These are phyloP conservation scores for Pseudoips prasinana DNA, from an alignment of 2,888 invertebrate genomes.

Conservation along the genomic window DNA sequence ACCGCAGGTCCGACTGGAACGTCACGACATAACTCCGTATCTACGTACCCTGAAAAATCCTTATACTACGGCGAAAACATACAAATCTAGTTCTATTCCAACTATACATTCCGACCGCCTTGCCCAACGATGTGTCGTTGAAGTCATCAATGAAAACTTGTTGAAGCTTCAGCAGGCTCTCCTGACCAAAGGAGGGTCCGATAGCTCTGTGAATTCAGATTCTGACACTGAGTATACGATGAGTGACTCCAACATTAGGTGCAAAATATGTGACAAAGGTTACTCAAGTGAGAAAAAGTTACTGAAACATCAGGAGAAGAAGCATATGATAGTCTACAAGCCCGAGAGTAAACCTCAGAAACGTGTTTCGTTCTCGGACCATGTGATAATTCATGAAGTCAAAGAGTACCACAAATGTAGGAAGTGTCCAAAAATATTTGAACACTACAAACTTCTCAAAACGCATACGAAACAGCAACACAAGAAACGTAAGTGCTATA, in stretches of 20 bases:
- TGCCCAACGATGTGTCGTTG: slow-evolving; percentile 44
- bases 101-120: slow-evolving; percentile 18
- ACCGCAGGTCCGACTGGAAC: slow-evolving; percentile 47
- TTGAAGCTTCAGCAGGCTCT: slow-evolving; percentile 33
- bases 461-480: slow-evolving; percentile 55
- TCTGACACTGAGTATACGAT: slow-evolving; percentile 41
- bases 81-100: slow-evolving; percentile 2
- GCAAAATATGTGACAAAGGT: slow-evolving; percentile 61
- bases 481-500: slow-evolving; percentile 67
- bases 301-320: slow-evolving; percentile 56
- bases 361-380: slow-evolving; percentile 65
- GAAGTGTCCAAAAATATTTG: slow-evolving; percentile 64
- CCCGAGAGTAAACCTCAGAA: slow-evolving; percentile 50
- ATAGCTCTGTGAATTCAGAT: slow-evolving; percentile 18
- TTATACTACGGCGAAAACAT: neutral
- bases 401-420: slow-evolving; percentile 65
- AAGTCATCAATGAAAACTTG: slow-evolving; percentile 46
- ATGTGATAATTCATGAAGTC: slow-evolving; percentile 63
- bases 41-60: slow-evolving; percentile 12
- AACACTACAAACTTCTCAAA: slow-evolving; percentile 50
- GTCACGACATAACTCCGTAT: slow-evolving; percentile 52
- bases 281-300: slow-evolving; percentile 57
- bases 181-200: slow-evolving; percentile 1
- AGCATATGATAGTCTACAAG: slow-evolving; percentile 56
- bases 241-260: slow-evolving; percentile 35